Evolutionary conservation across 2,888 invertebrate species (phyloP).

Genomic region (Dascillus cervinus): DNA sequence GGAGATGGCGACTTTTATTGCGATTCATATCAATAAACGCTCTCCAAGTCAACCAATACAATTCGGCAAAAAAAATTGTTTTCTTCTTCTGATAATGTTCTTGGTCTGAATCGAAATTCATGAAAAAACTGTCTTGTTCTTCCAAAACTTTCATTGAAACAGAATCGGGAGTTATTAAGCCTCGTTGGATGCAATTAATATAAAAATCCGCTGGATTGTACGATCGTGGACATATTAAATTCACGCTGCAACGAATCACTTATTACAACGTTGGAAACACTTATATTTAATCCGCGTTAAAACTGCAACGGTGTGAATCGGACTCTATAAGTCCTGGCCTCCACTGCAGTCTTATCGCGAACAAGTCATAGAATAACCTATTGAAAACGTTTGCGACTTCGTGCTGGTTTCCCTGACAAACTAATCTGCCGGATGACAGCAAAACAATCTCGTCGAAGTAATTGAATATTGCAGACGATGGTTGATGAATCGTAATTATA

Average conservation of each 20-base stretch:
- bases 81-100: slow-evolving; percentile 45
- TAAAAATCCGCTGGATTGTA: slow-evolving; percentile 85
- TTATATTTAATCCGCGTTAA: no score
- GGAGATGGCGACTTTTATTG: slow-evolving; percentile 54
- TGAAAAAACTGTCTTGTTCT: slow-evolving; percentile 34
- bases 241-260: slow-evolving; percentile 37
- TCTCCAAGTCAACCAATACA: slow-evolving; percentile 64
- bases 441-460: slow-evolving; percentile 74
- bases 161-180: no score
- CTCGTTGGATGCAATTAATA: slow-evolving; percentile 54
- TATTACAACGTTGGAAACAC: no score
- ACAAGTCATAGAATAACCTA: not conserved
- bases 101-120: not conserved
- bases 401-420: slow-evolving; percentile 76
- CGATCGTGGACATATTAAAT: slow-evolving; percentile 60
- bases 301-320: no score
- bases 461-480: slow-evolving; percentile 77
- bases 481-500: slow-evolving; percentile 86
- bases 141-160: no score
- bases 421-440: slow-evolving; percentile 68
- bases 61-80: slow-evolving; percentile 55
- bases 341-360: no score
- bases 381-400: slow-evolving; percentile 28
- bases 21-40: slow-evolving; percentile 56
- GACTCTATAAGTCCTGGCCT: no score